Conservation (phyloP, 2,797 vertebrate genomes). For the Sebastes dallii region DNA sequence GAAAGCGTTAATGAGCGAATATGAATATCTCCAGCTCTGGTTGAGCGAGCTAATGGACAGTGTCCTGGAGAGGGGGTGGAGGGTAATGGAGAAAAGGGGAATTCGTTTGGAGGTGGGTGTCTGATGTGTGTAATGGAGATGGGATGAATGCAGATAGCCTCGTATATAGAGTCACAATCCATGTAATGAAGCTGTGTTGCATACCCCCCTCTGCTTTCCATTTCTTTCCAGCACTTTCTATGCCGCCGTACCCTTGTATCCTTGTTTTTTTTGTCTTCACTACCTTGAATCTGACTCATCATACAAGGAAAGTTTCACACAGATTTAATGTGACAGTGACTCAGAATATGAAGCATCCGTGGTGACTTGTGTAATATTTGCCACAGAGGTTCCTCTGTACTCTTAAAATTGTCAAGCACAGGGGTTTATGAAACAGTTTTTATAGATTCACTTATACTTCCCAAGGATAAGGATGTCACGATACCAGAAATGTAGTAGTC, state of each 20-base stretch:
- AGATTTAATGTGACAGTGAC: constrained; percentile 41
- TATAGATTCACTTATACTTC: not conserved
- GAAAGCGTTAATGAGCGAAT: constrained; percentile 63
- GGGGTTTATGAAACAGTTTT: not conserved
- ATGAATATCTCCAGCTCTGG: constrained; percentile 42
- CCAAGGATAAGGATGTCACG: not conserved
- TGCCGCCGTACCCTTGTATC: not conserved
- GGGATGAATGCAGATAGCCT: constrained; percentile 46
- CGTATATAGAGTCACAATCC: constrained; percentile 44
- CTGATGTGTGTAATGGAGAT: constrained; percentile 41
- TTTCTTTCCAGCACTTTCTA: constrained; percentile 13
- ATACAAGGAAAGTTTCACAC: constrained; percentile 33
- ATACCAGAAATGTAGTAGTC: not conserved
- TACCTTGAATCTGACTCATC: constrained; percentile 55
- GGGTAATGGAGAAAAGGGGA: constrained; percentile 35
- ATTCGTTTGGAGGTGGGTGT: constrained; percentile 44
- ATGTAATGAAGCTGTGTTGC: constrained; percentile 53
- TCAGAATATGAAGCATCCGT: constrained; percentile 30
- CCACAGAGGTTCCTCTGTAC: not conserved
- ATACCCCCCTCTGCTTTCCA: not conserved
- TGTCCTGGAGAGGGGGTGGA: constrained; percentile 45
- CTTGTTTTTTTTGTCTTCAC: constrained; percentile 22
- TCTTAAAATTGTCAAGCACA: not conserved
- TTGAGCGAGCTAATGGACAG: constrained; percentile 56
- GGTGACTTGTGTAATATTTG: constrained; percentile 26